Percentiles rank a stretch among this genome's conserved stretches.
Conservation (phyloP, 2,797 vertebrate genomes). For the Carcharodon carcharias region DNA sequence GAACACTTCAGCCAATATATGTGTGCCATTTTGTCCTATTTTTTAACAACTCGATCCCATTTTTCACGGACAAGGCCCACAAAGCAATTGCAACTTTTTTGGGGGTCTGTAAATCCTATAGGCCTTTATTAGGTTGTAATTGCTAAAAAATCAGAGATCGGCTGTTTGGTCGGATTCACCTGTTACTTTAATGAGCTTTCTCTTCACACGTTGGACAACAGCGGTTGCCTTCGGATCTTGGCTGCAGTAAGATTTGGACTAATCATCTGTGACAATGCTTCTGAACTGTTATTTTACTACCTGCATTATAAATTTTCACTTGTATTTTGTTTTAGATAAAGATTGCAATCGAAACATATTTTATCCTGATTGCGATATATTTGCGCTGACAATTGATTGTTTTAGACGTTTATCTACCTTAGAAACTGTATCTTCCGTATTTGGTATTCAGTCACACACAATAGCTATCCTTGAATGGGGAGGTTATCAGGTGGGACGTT, state of each 20-base stretch:
- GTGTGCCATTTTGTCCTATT: neutral
- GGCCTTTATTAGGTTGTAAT: neutral
- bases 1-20: neutral
- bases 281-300: neutral
- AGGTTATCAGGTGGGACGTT: neutral
- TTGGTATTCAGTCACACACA: neutral
- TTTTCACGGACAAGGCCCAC: neutral
- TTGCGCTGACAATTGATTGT: neutral
- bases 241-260: no score
- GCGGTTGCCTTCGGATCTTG: neutral
- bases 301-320: neutral
- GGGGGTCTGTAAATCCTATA: neutral
- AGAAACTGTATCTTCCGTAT: neutral
- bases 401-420: neutral
- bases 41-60: neutral
- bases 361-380: neutral
- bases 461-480: neutral
- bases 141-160: neutral
- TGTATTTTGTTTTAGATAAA: neutral
- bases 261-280: neutral
- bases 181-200: constrained; percentile 36
- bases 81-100: neutral
- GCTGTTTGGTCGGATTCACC: neutral
- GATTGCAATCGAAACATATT: neutral
- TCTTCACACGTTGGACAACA: neutral